phyloP scores from a whole-genome alignment of 2,888 invertebrate genomes.

The Lacanobia oleracea region DNA sequence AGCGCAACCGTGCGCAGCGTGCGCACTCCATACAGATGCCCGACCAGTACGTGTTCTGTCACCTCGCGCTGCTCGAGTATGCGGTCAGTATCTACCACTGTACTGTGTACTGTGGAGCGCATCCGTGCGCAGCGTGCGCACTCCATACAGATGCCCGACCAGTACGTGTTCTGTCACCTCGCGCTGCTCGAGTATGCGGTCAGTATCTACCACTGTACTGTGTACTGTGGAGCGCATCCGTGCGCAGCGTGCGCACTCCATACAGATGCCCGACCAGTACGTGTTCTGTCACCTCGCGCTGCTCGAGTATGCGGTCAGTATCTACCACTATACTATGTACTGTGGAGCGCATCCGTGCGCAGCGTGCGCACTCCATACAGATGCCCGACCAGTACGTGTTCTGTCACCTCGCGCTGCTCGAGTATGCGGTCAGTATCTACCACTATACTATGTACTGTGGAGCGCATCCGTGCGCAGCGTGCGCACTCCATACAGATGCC shows the following conservation, averaged over 20 bases:
- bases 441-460: slow-evolving; percentile 89
- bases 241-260: slow-evolving; percentile 98
- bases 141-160: slow-evolving; percentile 99
- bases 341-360: slow-evolving; percentile 97
- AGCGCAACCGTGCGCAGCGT: slow-evolving; percentile 97
- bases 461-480: slow-evolving; percentile 98
- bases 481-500: slow-evolving; percentile 99
- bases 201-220: slow-evolving; percentile 92
- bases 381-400: slow-evolving; percentile 99
- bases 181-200: slow-evolving; percentile 96
- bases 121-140: slow-evolving; percentile 79
- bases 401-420: slow-evolving; percentile 98
- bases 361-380: slow-evolving; percentile 99
- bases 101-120: slow-evolving; percentile 70
- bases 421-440: slow-evolving; percentile 95
- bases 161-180: slow-evolving; percentile 99
- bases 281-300: slow-evolving; percentile 99
- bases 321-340: slow-evolving; percentile 92
- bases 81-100: slow-evolving; percentile 94
- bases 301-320: slow-evolving; percentile 94
- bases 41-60: slow-evolving; percentile 99
- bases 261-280: slow-evolving; percentile 99
- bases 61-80: slow-evolving; percentile 97
- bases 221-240: slow-evolving; percentile 96
- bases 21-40: slow-evolving; percentile 99